Evolutionary conservation across 1,140 invertebrate species (phyloP).

Genomic region (Tetramorium simillimum): DNA sequence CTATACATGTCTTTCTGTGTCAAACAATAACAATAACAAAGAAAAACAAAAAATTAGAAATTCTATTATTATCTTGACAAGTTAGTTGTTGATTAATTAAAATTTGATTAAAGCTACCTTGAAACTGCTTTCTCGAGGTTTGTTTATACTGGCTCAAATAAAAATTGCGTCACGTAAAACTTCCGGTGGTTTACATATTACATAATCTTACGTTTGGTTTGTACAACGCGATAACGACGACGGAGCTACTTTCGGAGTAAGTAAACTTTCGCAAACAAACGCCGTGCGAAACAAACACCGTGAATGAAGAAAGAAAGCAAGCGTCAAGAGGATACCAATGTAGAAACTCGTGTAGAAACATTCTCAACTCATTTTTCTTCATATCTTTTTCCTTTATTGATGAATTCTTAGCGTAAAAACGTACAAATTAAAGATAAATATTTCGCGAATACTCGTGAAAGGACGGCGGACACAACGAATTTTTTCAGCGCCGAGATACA

Average conservation of each 20-base stretch:
- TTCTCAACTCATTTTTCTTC: not conserved
- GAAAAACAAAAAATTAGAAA: not conserved
- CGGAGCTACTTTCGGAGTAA: too few species aligned
- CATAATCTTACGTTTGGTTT: not conserved
- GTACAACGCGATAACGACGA: slow-evolving; percentile 11
- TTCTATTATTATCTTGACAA: not conserved
- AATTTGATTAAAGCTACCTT: not conserved
- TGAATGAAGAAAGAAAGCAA: not conserved
- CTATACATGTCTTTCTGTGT: too few species aligned
- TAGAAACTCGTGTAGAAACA: not conserved
- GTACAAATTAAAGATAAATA: slow-evolving; percentile 49
- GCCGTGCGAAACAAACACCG: too few species aligned
- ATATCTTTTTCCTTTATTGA: slow-evolving; percentile 21
- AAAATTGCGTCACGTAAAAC: slow-evolving; percentile 17
- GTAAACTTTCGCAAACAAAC: slow-evolving; percentile 24
- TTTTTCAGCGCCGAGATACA: slow-evolving; percentile 24
- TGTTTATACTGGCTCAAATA: not conserved
- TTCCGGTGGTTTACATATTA: not conserved
- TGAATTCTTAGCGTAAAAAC: slow-evolving; percentile 39
- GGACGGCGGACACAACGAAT: not conserved
- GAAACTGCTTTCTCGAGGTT: not conserved
- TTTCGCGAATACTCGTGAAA: slow-evolving; percentile 13
- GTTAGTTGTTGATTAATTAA: not conserved
- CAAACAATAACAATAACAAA: too few species aligned
- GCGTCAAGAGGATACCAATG: not conserved